phyloP scores from a whole-genome alignment of 2,113 vertebrate species.

The Cephalopholis sonnerati region DNA sequence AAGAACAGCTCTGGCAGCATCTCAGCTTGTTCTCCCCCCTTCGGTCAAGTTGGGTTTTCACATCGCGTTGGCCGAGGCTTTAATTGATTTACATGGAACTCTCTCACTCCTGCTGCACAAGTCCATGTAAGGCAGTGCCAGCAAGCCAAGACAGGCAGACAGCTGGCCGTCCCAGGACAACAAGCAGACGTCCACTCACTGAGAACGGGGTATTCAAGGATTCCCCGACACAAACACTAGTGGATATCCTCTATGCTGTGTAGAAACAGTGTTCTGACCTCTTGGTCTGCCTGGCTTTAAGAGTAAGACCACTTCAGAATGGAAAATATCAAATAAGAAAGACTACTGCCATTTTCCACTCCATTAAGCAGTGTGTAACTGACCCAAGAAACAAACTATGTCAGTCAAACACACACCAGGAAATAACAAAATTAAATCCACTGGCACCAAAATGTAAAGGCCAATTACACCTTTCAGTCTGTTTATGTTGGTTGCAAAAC shows the following conservation, averaged over 20 bases:
- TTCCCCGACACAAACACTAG: slow-evolving; percentile 11
- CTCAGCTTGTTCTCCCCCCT: slow-evolving; percentile 42
- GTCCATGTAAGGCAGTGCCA: slow-evolving; percentile 79
- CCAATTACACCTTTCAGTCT: slow-evolving; percentile 7
- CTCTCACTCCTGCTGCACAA: slow-evolving; percentile 51
- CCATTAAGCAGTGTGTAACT: background rate
- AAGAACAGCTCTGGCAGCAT: slow-evolving; percentile 50
- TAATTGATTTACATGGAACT: slow-evolving; percentile 74
- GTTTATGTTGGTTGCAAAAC: slow-evolving; percentile 22
- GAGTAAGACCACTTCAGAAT: background rate
- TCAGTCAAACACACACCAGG: slow-evolving; percentile 11
- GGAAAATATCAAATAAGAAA: slow-evolving; percentile 14
- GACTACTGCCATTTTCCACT: background rate
- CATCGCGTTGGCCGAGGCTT: slow-evolving; percentile 48
- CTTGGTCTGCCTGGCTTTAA: background rate
- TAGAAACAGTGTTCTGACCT: slow-evolving; percentile 20
- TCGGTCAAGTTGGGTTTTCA: slow-evolving; percentile 61
- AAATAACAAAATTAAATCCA: slow-evolving; percentile 23
- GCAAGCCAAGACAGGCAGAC: slow-evolving; percentile 47
- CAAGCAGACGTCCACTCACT: slow-evolving; percentile 50
- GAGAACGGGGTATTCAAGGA: slow-evolving; percentile 6
- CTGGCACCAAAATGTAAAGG: slow-evolving; percentile 1
- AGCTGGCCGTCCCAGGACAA: slow-evolving; percentile 58
- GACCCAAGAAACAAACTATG: background rate
- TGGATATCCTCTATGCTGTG: slow-evolving; percentile 1